Percentiles rank a stretch among this genome's conserved stretches.
Evolutionary conservation across 2,113 vertebrate genomes (phyloP).

Genomic region (Ochotona curzoniae): DNA sequence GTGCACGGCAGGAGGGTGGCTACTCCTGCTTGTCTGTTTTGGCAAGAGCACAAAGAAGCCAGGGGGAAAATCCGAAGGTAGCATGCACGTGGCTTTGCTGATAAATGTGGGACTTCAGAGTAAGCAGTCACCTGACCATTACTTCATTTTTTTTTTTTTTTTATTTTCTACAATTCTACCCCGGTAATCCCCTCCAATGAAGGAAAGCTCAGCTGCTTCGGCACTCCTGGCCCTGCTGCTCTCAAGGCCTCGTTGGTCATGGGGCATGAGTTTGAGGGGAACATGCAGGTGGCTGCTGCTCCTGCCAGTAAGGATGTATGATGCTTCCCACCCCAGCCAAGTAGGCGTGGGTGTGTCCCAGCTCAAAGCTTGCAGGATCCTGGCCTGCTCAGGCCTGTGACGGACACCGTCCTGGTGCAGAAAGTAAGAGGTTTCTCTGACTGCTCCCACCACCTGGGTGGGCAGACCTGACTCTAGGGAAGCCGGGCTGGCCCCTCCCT

Average conservation of each 20-base stretch:
- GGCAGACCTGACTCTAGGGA: background rate
- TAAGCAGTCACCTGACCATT: background rate
- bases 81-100: too few species aligned
- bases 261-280: background rate
- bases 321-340: accelerated
- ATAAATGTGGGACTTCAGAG: background rate
- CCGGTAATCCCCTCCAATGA: background rate
- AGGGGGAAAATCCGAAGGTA: background rate
- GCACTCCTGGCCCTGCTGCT: too few species aligned
- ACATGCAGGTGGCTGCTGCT: background rate
- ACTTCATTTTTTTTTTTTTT: too few species aligned
- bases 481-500: background rate
- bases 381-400: background rate
- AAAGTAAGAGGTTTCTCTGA: accelerated
- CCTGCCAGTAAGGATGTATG: background rate
- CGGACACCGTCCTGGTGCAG: background rate
- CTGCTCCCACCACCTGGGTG: background rate
- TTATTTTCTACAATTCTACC: background rate
- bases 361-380: background rate
- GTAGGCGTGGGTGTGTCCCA: background rate
- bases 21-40: background rate
- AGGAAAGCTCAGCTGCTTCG: background rate
- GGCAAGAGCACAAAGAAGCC: background rate
- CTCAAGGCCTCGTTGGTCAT: background rate
- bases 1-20: background rate